Conservation (phyloP, 2,797 vertebrate species). For the Silurus aristotelis region DNA sequence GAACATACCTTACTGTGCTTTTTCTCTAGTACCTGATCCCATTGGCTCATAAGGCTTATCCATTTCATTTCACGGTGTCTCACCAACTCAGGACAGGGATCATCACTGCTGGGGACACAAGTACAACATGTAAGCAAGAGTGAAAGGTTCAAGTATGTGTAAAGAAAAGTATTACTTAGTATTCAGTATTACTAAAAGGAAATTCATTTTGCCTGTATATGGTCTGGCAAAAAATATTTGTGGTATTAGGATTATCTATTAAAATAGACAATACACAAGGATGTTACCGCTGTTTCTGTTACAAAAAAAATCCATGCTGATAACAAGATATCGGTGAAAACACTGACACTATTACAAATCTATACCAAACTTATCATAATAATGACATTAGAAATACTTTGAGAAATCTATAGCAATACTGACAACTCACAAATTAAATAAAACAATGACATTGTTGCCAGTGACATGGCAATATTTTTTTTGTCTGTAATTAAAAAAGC, state of each 20-base stretch:
- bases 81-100: conserved; percentile 79
- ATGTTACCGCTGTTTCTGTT: background rate
- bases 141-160: background rate
- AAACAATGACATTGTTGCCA: background rate
- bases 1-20: conserved; percentile 80
- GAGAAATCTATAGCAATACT: background rate
- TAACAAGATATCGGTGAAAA: too few species aligned
- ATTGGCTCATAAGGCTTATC: conserved; percentile 83
- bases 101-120: conserved; percentile 55
- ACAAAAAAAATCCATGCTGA: background rate
- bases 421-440: too few species aligned
- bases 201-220: background rate
- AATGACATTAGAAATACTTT: background rate
- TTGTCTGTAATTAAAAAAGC: background rate
- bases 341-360: background rate
- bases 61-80: conserved; percentile 86
- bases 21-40: conserved; percentile 79
- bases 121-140: background rate
- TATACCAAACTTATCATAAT: background rate
- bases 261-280: background rate
- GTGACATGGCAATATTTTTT: background rate
- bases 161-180: too few species aligned
- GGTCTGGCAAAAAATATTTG: background rate
- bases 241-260: background rate
- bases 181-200: background rate